Evolutionary conservation across 2,797 vertebrate genomes (phyloP), one percentile per base, ranked within the genome.

Genomic region (Carduelis carduelis): DNA sequence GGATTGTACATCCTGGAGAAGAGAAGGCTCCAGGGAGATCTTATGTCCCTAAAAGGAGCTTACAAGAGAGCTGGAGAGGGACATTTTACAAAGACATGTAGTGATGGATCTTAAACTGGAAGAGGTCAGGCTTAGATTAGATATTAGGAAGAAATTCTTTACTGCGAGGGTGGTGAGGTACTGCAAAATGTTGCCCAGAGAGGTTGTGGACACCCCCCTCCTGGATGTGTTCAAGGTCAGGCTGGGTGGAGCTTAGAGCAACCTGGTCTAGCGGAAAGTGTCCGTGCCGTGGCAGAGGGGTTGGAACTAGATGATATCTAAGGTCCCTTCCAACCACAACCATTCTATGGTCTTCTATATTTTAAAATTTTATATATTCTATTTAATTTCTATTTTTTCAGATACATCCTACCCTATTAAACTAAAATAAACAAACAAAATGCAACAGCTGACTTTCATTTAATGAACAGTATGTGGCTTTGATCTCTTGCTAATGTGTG

Each of bases 351-450:
- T 34, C 23, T 27, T 52, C 44, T 41, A 5, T 39, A 27, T 15
- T 37, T 70, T 69, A 4, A 15, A 9, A 52, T 39, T 39, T 56
- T 30, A 4, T 23, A 24, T 6, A 64, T 22, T 64, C 63, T n/a
- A n/a, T 24, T 77, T 28, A 7, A 18, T 63, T 68, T 43, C 15
- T 24, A 8, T 22, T 39, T n/a, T 49, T 49, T 4, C 21, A 77
- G 41, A n/a, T 6, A 41, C 14, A 13, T 47, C 14, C n/a, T 47
- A 65, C 14, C 18, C 30, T 64, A 44, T 52, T 79, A 76, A 79
- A 55, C 10, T 30, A 80, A 89, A 90, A 35, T 24, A 68, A 90
- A 44, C 12, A 74, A 70, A 82, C 35, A 87, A 78, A 91, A 91
- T 39, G 14, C 6, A 86, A 60, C 17, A 80, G 41, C 10, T 32